These are phyloP conservation scores for Oreochromis mossambicus DNA, from an alignment of 2,797 vertebrate genomes.

Conservation along the genomic window DNA sequence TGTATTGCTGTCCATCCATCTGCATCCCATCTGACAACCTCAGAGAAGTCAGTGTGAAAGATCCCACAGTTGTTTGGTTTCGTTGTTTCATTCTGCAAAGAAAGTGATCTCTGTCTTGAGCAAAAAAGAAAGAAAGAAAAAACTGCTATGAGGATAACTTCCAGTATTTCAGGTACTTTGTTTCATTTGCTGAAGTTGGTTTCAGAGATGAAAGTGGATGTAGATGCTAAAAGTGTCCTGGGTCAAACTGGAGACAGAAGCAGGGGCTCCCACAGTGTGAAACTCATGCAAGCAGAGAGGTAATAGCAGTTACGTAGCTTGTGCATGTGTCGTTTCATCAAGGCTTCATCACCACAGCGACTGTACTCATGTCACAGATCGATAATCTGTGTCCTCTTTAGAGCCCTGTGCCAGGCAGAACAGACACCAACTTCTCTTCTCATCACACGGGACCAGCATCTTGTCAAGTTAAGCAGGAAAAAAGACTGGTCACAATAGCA, in stretches of 20 bases:
- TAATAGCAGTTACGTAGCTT: not conserved
- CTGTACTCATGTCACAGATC: conserved; percentile 8
- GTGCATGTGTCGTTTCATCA: not conserved
- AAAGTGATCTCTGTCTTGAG: not conserved
- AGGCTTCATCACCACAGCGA: conserved; percentile 3
- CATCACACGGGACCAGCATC: conserved; percentile 28
- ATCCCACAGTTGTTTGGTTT: not conserved
- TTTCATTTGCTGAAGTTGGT: not conserved
- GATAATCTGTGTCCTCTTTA: not conserved
- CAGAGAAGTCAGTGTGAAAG: not conserved
- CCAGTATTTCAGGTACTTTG: not conserved
- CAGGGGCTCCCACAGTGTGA: not conserved
- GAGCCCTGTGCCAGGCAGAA: conserved; percentile 44
- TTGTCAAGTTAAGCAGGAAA: conserved; percentile 25
- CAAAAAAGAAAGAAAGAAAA: not conserved
- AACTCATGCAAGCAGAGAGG: not conserved
- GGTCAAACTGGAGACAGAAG: not conserved
- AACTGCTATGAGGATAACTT: not conserved
- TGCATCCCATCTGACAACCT: not conserved
- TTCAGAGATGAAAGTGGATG: not conserved
- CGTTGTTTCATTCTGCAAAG: not conserved
- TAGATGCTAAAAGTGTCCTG: not conserved
- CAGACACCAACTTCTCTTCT: not conserved
- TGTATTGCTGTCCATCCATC: not conserved
- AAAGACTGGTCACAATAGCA: conserved; percentile 35